Evolutionary conservation across 1,140 invertebrate species (phyloP).

Genomic region (Sycobia sp.): DNA sequence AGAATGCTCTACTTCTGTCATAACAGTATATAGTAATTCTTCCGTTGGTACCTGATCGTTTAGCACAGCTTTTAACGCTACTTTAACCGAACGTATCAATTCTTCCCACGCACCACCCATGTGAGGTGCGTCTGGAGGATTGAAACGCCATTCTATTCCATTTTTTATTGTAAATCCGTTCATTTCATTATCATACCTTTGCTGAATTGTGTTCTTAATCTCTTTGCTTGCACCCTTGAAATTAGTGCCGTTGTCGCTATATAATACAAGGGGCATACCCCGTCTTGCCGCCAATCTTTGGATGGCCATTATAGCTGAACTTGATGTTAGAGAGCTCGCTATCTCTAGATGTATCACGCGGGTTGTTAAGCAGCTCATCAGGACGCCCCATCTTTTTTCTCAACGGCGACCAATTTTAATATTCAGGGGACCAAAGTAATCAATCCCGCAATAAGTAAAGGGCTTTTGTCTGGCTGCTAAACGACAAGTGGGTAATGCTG

Average conservation of each 20-base stretch:
- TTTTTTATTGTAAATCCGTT: neutral
- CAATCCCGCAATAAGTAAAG: conserved; percentile 2
- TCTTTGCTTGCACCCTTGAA: neutral
- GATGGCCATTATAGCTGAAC: neutral
- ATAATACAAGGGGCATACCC: too few relatives aligned
- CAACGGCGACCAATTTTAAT: neutral
- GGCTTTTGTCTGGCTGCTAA: neutral
- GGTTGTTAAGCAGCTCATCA: conserved; percentile 3
- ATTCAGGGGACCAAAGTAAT: neutral
- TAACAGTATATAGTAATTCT: neutral
- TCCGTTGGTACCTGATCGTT: neutral
- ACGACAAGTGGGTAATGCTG: neutral
- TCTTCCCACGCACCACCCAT: too few relatives aligned
- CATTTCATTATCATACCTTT: neutral
- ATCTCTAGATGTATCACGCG: neutral
- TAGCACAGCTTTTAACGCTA: too few relatives aligned
- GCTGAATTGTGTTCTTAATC: neutral
- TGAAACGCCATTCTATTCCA: neutral
- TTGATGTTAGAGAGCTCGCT: neutral
- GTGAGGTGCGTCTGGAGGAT: too few relatives aligned
- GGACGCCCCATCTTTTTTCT: conserved; percentile 11
- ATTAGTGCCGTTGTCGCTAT: too few relatives aligned
- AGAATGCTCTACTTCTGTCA: neutral
- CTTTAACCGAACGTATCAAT: too few relatives aligned
- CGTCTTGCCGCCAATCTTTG: too few relatives aligned